phyloP scores from a whole-genome alignment of 2,113 vertebrate species.

The Daubentonia madagascariensis region DNA sequence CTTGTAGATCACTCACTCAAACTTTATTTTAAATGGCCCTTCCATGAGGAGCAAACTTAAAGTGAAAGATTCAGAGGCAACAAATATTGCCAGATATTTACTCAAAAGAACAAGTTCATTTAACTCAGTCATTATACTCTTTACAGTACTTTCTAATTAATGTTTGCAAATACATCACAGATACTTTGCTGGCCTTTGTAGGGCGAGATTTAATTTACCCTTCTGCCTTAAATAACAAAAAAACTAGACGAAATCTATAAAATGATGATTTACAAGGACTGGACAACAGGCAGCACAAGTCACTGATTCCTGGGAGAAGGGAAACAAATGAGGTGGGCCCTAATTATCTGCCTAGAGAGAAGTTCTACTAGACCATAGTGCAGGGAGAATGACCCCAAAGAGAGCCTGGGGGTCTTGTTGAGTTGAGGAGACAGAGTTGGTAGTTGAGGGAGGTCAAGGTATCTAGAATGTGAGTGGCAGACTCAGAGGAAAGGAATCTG shows the following conservation, averaged over 20 bases:
- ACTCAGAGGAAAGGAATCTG: background rate
- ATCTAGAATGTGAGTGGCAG: background rate
- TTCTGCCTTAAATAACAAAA: constrained; percentile 12
- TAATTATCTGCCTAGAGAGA: background rate
- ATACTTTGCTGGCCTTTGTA: background rate
- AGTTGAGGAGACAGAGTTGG: background rate
- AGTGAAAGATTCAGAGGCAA: background rate
- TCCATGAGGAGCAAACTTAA: background rate
- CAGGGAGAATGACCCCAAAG: background rate
- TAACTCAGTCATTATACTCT: background rate
- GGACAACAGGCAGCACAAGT: background rate
- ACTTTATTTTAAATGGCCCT: background rate
- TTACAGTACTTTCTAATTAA: background rate
- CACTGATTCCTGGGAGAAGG: background rate
- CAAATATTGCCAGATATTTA: background rate
- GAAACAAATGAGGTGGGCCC: background rate
- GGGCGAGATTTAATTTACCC: background rate
- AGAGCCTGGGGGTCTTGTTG: background rate
- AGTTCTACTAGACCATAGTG: background rate
- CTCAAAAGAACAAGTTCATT: background rate
- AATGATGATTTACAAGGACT: background rate
- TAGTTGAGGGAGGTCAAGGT: background rate
- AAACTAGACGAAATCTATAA: background rate
- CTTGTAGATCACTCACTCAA: background rate
- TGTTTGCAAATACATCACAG: background rate